Percentiles rank a stretch among this genome's conserved stretches.
phyloP scores from a whole-genome alignment of 2,113 vertebrate species.

The Lutjanus erythropterus region DNA sequence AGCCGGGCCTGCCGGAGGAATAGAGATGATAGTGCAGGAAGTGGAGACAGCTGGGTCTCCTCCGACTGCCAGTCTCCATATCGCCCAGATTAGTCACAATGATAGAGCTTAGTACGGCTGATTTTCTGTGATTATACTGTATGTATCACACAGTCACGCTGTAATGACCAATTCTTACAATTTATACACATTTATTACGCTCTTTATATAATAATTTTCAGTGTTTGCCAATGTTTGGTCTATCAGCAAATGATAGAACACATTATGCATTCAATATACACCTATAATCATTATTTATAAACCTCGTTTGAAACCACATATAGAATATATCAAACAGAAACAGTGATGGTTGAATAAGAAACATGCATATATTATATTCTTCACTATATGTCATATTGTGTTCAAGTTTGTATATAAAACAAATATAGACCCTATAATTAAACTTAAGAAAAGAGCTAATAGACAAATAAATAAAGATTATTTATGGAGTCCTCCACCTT shows the following conservation, averaged over 20 bases:
- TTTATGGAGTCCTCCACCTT: too few relatives aligned
- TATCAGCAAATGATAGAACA: not conserved
- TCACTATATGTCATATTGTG: too few relatives aligned
- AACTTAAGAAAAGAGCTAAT: too few relatives aligned
- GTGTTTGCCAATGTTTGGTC: not conserved
- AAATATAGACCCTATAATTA: too few relatives aligned
- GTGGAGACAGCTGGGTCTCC: constrained; percentile 53
- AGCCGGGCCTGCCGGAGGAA: constrained; percentile 34
- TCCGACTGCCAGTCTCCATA: constrained; percentile 15
- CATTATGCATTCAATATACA: not conserved
- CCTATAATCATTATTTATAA: too few relatives aligned
- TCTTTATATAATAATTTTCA: not conserved
- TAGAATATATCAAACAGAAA: too few relatives aligned
- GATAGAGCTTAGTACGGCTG: constrained; percentile 21
- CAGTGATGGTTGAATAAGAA: too few relatives aligned
- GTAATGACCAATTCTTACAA: not conserved
- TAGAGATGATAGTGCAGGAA: constrained; percentile 45
- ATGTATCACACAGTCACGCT: not conserved
- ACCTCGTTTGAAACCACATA: too few relatives aligned
- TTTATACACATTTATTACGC: not conserved
- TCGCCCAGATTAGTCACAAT: constrained; percentile 46
- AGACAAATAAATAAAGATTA: too few relatives aligned
- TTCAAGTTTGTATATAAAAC: too few relatives aligned
- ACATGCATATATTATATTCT: too few relatives aligned
- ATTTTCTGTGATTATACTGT: constrained; percentile 36